phyloP scores from a whole-genome alignment of 1,140 invertebrate species.

The Neodiprion pinetum region DNA sequence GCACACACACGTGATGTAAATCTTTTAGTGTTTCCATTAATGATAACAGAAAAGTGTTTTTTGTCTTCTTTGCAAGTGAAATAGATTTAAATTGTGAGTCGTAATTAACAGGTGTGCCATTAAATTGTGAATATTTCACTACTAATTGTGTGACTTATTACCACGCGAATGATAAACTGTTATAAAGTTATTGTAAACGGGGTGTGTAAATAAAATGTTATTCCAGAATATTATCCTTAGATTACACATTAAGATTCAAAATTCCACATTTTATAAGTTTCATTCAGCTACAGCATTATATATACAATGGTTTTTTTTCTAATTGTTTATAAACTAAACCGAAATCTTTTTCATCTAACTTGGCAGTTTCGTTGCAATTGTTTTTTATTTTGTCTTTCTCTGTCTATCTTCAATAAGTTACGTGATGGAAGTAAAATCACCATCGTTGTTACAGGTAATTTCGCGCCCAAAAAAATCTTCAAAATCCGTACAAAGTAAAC shows the following conservation, averaged over 20 bases:
- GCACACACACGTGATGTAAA: background rate
- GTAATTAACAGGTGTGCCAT: background rate
- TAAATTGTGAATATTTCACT: no score
- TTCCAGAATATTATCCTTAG: constrained; percentile 32
- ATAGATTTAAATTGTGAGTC: no score
- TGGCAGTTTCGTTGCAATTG: constrained; percentile 48
- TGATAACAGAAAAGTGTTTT: background rate
- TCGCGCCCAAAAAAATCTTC: constrained; percentile 7
- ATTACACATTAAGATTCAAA: constrained; percentile 21
- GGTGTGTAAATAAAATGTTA: background rate
- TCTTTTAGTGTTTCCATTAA: background rate
- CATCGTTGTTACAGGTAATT: constrained; percentile 22
- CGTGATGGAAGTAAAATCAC: constrained; percentile 26
- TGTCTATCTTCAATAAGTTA: constrained; percentile 1
- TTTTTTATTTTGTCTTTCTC: constrained; percentile 31
- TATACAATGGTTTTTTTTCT: constrained; percentile 48
- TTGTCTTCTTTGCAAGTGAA: no score
- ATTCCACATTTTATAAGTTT: background rate
- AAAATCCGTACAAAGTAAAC: no score
- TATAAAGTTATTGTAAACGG: constrained; percentile 3
- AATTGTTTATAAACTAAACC: constrained; percentile 13
- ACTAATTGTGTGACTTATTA: no score
- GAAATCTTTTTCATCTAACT: constrained; percentile 25
- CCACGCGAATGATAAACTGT: background rate
- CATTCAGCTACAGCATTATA: constrained; percentile 33